These are phyloP conservation scores for Polydesmus complanatus DNA, from an alignment of 2,888 invertebrate genomes.

Conservation along the genomic window DNA sequence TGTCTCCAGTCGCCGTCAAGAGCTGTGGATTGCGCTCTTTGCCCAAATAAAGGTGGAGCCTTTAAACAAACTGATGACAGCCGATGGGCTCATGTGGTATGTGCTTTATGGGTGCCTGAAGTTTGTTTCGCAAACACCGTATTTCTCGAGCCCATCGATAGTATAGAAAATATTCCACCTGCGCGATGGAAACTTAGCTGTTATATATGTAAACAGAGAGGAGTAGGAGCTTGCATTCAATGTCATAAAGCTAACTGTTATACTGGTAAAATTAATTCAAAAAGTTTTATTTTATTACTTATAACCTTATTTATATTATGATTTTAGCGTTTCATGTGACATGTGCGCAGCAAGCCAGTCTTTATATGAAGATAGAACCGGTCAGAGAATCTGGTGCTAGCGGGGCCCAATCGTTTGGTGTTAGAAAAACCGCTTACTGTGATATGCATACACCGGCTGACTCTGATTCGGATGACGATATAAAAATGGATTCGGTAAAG, in stretches of 20 bases:
- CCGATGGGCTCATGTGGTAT: constrained; percentile 97
- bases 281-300: not conserved
- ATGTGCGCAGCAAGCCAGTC: constrained; percentile 88
- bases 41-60: constrained; percentile 95
- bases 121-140: constrained; percentile 92
- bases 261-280: constrained; percentile 39
- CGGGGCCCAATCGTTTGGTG: constrained; percentile 58
- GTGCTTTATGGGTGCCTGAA: constrained; percentile 98
- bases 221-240: constrained; percentile 92
- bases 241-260: constrained; percentile 94
- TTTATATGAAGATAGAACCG: constrained; percentile 95
- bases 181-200: constrained; percentile 94
- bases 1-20: constrained; percentile 92
- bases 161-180: constrained; percentile 86
- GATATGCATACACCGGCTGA: constrained; percentile 76
- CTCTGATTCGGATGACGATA: constrained; percentile 19
- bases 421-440: constrained; percentile 92
- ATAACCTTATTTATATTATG: constrained; percentile 5
- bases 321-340: constrained; percentile 86
- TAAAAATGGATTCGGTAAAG: constrained; percentile 21
- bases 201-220: constrained; percentile 86
- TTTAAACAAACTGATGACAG: constrained; percentile 95
- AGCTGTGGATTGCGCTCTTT: constrained; percentile 92
- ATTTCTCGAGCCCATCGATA: constrained; percentile 94
- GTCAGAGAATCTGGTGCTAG: constrained; percentile 45